Conservation (phyloP, 2,113 vertebrate genomes). For the Bothrops jararaca region DNA sequence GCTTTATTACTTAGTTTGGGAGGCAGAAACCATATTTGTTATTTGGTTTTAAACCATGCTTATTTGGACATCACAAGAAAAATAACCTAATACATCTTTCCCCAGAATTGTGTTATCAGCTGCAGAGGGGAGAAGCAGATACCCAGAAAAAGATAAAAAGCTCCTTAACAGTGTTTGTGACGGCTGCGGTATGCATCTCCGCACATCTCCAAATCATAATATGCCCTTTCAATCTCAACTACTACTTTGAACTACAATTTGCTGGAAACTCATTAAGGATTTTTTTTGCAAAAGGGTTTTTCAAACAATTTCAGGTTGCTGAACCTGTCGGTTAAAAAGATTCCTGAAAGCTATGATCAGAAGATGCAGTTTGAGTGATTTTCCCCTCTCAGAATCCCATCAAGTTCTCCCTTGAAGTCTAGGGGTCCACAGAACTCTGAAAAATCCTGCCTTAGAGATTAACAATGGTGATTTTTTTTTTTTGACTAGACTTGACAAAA, state of each 20-base stretch:
- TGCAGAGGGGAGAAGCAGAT: neutral
- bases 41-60: too few species aligned
- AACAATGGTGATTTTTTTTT: neutral
- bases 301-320: neutral
- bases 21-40: too few species aligned
- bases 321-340: neutral
- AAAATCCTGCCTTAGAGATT: neutral
- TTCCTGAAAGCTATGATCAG: neutral
- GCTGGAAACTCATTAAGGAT: neutral
- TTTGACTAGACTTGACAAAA: neutral
- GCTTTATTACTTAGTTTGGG: too few species aligned
- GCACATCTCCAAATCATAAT: neutral
- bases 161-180: neutral
- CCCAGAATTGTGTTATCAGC: too few species aligned
- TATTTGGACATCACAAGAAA: too few species aligned
- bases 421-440: neutral
- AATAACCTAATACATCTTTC: too few species aligned
- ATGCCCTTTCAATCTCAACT: neutral
- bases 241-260: neutral
- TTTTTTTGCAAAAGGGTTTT: neutral
- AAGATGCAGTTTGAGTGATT: neutral
- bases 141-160: neutral
- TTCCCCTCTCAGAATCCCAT: neutral
- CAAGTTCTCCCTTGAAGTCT: neutral
- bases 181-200: neutral